phyloP scores from a whole-genome alignment of 2,113 vertebrate genomes.

The Gambusia holbrooki region DNA sequence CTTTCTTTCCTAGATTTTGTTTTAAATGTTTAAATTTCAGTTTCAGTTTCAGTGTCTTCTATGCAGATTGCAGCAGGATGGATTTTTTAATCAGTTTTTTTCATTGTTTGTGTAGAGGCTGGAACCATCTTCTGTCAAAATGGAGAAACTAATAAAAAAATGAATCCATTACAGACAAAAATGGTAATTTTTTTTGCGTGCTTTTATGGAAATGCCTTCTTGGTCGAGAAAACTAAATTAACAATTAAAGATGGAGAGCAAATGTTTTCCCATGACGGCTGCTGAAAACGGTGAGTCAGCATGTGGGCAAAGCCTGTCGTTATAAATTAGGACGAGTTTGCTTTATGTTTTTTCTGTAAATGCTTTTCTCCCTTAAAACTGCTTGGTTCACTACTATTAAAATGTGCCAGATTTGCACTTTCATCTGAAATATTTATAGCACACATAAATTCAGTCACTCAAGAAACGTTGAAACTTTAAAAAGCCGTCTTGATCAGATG shows the following conservation, averaged over 20 bases:
- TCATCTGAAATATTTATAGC: constrained; percentile 39
- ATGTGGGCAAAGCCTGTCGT: constrained; percentile 22
- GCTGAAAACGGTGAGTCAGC: constrained; percentile 4
- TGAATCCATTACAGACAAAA: not conserved
- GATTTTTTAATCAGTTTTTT: constrained; percentile 8
- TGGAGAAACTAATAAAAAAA: not conserved
- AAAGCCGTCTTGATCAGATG: constrained; percentile 13
- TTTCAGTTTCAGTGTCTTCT: constrained; percentile 7
- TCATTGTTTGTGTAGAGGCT: constrained; percentile 4
- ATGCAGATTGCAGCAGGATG: not conserved
- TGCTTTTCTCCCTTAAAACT: not conserved
- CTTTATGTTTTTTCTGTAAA: not conserved
- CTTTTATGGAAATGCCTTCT: not conserved
- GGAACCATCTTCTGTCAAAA: not conserved
- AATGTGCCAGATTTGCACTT: constrained; percentile 9
- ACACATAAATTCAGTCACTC: constrained; percentile 19
- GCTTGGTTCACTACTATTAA: not conserved
- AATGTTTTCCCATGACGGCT: not conserved
- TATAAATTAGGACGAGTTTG: constrained; percentile 13
- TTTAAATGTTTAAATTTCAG: constrained; percentile 16
- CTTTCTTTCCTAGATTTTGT: not conserved
- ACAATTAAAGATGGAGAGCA: not conserved
- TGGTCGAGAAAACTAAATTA: not conserved
- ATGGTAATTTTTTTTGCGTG: too few relatives aligned
- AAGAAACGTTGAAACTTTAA: constrained; percentile 39